Conservation (phyloP, 2,113 vertebrate species). For the Aviceda subcristata region DNA sequence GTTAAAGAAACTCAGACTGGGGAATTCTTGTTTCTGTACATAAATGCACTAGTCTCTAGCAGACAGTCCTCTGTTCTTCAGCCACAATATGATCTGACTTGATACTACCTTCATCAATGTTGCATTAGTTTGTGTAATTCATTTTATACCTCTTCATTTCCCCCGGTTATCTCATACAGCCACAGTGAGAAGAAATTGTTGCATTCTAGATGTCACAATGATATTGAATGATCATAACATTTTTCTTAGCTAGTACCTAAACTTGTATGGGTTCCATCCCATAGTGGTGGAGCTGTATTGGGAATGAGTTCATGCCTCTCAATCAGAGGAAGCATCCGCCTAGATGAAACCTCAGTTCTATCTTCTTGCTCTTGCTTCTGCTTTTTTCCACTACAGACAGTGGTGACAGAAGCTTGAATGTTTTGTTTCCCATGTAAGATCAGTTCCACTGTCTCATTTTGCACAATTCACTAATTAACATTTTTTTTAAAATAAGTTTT, state of each 20-base stretch:
- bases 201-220: not conserved
- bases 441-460: not conserved
- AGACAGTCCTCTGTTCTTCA: not conserved
- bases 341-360: not conserved
- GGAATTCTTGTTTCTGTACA: not conserved
- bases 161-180: not conserved
- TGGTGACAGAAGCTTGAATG: not conserved
- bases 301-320: not conserved
- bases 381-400: not conserved
- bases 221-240: not conserved
- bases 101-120: not conserved
- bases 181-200: not conserved
- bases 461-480: not conserved
- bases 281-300: not conserved
- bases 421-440: not conserved
- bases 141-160: not conserved
- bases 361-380: not conserved
- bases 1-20: not conserved
- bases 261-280: not conserved
- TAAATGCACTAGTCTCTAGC: not conserved
- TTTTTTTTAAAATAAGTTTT: rapidly evolving
- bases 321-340: not conserved
- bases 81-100: not conserved
- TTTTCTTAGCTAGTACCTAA: not conserved
- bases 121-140: not conserved